Evolutionary conservation across 2,888 invertebrate species (phyloP).

Genomic region (Chromoteleia sp.): DNA sequence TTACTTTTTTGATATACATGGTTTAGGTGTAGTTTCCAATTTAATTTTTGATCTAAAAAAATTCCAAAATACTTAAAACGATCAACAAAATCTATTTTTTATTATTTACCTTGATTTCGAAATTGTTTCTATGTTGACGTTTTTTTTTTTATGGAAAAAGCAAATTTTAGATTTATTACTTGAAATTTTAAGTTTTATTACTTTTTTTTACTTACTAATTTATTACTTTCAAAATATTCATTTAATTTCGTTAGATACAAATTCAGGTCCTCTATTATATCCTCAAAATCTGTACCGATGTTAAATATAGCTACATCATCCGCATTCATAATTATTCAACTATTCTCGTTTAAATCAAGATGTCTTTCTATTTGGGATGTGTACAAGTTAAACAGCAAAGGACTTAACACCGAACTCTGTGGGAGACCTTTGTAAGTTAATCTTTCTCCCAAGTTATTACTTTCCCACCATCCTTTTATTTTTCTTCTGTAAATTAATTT

Average conservation of each 20-base stretch:
- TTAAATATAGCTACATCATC: not conserved
- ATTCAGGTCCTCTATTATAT: not conserved
- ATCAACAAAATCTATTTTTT: not conserved
- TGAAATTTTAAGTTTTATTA: too few relatives aligned
- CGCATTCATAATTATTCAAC: not conserved
- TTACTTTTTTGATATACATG: not conserved
- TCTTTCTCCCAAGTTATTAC: not conserved
- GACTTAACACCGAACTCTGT: conserved; percentile 4
- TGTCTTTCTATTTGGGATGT: not conserved
- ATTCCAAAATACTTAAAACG: conserved; percentile 10
- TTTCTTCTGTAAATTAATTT: not conserved
- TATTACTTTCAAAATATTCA: too few relatives aligned
- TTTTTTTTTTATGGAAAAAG: not conserved
- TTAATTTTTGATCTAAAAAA: not conserved
- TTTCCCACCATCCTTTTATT: not conserved
- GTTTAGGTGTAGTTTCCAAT: conserved; percentile 18
- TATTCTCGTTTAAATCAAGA: not conserved
- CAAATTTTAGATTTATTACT: too few relatives aligned
- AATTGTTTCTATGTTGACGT: not conserved
- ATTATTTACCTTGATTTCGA: not conserved
- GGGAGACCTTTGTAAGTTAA: not conserved
- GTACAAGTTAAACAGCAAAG: conserved; percentile 1
- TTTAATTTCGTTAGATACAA: not conserved
- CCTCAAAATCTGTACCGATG: not conserved
- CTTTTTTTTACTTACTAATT: too few relatives aligned